Evolutionary conservation across 2,797 vertebrate genomes (phyloP), one percentile per base, ranked within the genome.

Genomic region (Argya squamiceps): DNA sequence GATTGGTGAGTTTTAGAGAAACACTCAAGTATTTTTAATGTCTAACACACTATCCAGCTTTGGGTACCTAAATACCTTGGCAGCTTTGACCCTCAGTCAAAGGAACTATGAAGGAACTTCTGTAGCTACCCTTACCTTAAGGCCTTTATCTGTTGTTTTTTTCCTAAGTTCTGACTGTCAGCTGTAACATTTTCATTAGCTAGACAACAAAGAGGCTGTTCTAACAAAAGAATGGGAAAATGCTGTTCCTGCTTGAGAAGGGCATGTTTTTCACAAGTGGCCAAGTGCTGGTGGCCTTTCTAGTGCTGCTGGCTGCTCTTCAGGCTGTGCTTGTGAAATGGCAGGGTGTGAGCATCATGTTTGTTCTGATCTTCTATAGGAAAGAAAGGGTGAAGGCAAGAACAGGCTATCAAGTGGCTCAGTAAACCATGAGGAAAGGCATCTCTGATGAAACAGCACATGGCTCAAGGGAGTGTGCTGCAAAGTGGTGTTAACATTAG

Each of bases 121-220:
- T 58, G 36, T 32, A 81, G 46, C 32, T 75, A 58, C 65, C 44
- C 18, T 70, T 91, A 56, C 89, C 63, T 89, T 50, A 43, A 80
- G 62, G 26, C 34, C 34, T 83, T 91, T 88, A 18, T 46, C 13
- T n/a, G 5, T 1, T 14, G 2, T 21, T 15, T 43, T 24, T 16
- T 36, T 39, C 30, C 47, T 11, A 49, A 73, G 32, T 56, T 93
- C 22, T 49, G 53, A 21, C 53, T 92, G 75, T 63, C 84, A 91
- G 36, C 27, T 60, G 9, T 74, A 92, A 56, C 58, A 81, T 89
- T 95, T 92, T 76, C 78, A 73, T 93, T 91, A 93, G 23, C 58
- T 63, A 21, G 39, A 46, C 1, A 6, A 34, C 41, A 76, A 84
- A 81, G 13, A 17, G 21, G 10, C 43, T 83, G 23, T 52, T 74